Base-by-base conservation (phyloP, 2,797 vertebrate species). In the Anguilla anguilla region DNA sequence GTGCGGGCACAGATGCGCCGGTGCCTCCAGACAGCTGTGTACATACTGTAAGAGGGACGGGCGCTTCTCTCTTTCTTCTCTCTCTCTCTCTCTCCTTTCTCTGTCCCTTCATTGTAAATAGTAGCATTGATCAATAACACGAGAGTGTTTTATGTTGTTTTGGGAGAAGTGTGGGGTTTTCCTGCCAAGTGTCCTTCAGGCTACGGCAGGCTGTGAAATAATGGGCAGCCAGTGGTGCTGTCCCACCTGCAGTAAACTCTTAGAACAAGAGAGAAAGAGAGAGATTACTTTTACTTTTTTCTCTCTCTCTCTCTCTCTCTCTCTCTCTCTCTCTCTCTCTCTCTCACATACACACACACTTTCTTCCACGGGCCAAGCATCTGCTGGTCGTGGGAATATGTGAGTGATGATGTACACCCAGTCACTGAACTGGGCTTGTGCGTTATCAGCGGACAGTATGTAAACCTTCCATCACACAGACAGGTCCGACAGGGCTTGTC, bases 401-500 rank as follows among this genome's bases (percentile, higher is more conserved):
- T 87, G 79, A 87, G 77, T 35, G 79, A 87, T 87, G 57, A 87
- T 59, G 43, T 87, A 83, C 57, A 67, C 83, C 10, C 43, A 87
- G 79, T 39, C 86, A 25, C 79, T 87, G 79, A 87, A 83, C 86
- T 2, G 17, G 35, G n/a, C 43, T 49, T 81, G 79, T 55, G 43
- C 6, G 28, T 39, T 86, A 82, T 59, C 86, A 81, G 86, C 22
- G 53, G 53, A 35, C 39, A 59, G 25, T 28, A 39, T 51, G 86
- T n/a, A 69, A 39, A 84, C 64, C 7, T 81, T 87, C 81, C 61
- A 87, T 87, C 81, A 87, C 19, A 11, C 46, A 9, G 86, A 84
- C 79, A 64, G 74, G 39, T 49, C 74, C 39, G 0, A 13, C 74
- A 6, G 79, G 43, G 61, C 79, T 25, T 25, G 43, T 77, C 46